Evolutionary conservation across 2,113 vertebrate genomes (phyloP), one percentile per base, ranked within the genome.

Genomic region (Zosterops borbonicus): DNA sequence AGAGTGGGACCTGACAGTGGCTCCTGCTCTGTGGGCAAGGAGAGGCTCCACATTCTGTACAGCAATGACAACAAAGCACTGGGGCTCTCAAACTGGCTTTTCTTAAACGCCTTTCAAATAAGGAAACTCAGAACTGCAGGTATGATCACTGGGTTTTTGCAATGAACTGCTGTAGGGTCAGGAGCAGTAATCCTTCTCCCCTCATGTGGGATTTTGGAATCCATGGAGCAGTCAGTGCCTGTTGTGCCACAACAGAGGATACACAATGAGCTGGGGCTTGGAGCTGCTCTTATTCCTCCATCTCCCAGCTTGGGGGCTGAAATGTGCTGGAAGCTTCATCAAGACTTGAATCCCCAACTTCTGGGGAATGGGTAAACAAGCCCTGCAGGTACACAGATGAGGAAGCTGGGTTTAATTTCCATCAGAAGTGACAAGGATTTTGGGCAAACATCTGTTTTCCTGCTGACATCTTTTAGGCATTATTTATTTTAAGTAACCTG

Each of bases 401-500:
- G 79, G 49, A 56, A 42, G 41, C 64, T 76, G 88, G 44, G 12
- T 83, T 90, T 70, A 56, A 86, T 70, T 87, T 75, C 87, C 49
- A 77, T 90, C 81, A 85, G 65, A 65, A 78, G 74, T 65, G 37
- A 87, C 81, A 58, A 12, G n/a, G 63, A 23, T 71, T 85, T 83
- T 83, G 82, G 75, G 75, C 85, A 93, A 90, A 85, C 81, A 76
- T 69, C 86, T 89, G 62, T 84, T 76, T 85, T 74, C 83, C 62
- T 92, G 75, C 74, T 92, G 92, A 79, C 55, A 7, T 53, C 52
- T 89, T 94, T 77, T 52, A 74, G 59, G 53, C 39, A 7, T 71
- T 94, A 68, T 79, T 94, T 94, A 90, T 91, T 84, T 90, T 81
- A 79, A 90, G 67, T 56, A 92, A 62, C 56, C 67, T 92, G 55